A percentile compares a stretch with the other conserved stretches of the same genome.
phyloP scores from a whole-genome alignment of 2,113 vertebrate genomes.

The Prinia subflava region DNA sequence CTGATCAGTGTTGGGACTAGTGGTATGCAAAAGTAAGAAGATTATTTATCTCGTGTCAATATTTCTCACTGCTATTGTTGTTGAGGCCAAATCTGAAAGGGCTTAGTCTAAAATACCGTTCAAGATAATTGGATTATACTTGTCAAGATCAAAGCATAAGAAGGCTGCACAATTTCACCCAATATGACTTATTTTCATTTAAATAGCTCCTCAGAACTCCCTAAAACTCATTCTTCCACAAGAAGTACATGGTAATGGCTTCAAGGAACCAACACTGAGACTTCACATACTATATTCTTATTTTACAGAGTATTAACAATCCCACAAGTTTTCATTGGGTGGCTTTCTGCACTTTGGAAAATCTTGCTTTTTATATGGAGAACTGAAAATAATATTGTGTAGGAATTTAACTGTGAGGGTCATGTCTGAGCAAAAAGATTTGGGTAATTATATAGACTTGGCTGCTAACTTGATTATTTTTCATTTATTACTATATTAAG shows the following conservation, averaged over 20 bases:
- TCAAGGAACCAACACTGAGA: not conserved
- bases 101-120: not conserved
- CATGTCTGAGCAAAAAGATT: not conserved
- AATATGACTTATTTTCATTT: not conserved
- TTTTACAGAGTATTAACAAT: not conserved
- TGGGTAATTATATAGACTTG: not conserved
- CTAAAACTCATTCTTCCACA: not conserved
- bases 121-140: not conserved
- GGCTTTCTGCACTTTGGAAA: not conserved
- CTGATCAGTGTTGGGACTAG: not conserved
- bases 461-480: not conserved
- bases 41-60: not conserved
- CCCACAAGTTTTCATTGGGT: not conserved
- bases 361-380: not conserved
- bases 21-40: not conserved
- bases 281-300: not conserved
- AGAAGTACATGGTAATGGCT: not conserved
- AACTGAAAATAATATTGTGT: not conserved
- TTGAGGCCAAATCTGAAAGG: not conserved
- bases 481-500: not conserved
- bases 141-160: not conserved
- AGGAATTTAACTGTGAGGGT: not conserved
- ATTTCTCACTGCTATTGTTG: not conserved
- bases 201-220: not conserved
- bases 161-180: not conserved